Evolutionary conservation across 2,113 vertebrate species (phyloP).

Genomic region (human): GRCh38 chr19:16430001-16430500

Average conservation of each 20-base stretch:
- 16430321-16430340: background rate
- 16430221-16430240: background rate
- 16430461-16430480: background rate
- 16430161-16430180: too few species aligned
- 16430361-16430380: background rate
- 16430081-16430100: background rate
- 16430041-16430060: background rate
- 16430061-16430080: background rate
- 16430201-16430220: rapidly evolving
- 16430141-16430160: background rate
- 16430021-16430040: background rate
- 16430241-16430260: background rate
- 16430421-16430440: background rate
- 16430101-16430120: background rate
- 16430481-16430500: background rate
- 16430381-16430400: background rate
- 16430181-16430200: background rate
- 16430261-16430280: background rate
- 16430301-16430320: background rate
- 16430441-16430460: background rate
- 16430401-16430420: background rate
- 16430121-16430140: background rate
- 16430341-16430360: background rate
- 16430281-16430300: background rate
- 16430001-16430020: background rate